Base-by-base conservation (phyloP, 2,888 invertebrate genomes). In the Himalopsyche japonica region DNA sequence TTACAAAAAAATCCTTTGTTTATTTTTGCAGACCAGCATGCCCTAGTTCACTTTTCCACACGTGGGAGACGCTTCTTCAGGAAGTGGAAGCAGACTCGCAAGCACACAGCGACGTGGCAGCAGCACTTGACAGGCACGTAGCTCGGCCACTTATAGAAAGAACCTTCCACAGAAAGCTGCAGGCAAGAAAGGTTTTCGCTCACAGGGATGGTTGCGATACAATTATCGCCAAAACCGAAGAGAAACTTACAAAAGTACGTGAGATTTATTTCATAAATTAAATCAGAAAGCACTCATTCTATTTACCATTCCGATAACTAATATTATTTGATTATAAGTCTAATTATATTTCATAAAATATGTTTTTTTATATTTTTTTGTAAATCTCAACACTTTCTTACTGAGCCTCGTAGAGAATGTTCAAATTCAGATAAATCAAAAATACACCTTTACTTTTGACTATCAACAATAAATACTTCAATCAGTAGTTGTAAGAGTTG, bases 201-300 rank as follows among this genome's bases (percentile, higher is more conserved):
- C 97, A 98, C 90, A 94, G 98, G 88, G 98, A 98, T 90, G 96
- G 96, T 88, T 97, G 97, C 91, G 98, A 98, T 91, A 95, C 96
- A 86, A 95, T 97, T 88, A 94, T 98, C 87, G 94, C 94, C 88
- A 97, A 98, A 92, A 96, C 97, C 81, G 96, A 96, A 90, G 95
- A 96, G 89, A 95, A 96, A 90, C 91, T 96, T 87, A 93, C 93
- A 88, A 95, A 95, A 93, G 95, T 95, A 89, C 90, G 91, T 88
- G 70, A 3, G 10, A 37, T 37, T 15, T 2, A 43, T 2, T 2
- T 43, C 4, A 37, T 37, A 6, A 37, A 37, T 37, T n/a, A n/a
- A n/a, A n/a, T n/a, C n/a, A n/a, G n/a, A n/a, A n/a, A n/a, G n/a
- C n/a, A n/a, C n/a, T n/a, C n/a, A n/a, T n/a, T n/a, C n/a, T n/a